Evolutionary conservation across 2,888 invertebrate genomes (phyloP).

Genomic region (Thumatha senex): DNA sequence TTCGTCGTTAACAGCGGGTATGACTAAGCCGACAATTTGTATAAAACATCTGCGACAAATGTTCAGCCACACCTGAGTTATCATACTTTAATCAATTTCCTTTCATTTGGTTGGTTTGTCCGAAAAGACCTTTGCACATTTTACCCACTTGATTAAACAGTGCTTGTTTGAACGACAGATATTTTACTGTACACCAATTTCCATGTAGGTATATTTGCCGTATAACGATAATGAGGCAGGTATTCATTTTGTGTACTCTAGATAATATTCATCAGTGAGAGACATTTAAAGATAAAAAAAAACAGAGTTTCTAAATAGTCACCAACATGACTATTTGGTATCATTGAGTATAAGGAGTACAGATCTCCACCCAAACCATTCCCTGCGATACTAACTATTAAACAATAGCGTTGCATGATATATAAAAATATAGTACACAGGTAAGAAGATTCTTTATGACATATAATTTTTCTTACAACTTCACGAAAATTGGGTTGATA

Average conservation of each 20-base stretch:
- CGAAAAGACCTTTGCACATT: conserved; percentile 13
- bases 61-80: conserved; percentile 29
- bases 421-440: too few species aligned
- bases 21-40: conserved; percentile 20
- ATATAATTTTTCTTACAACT: too few species aligned
- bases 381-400: too few species aligned
- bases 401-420: too few species aligned
- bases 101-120: conserved; percentile 29
- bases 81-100: conserved; percentile 33
- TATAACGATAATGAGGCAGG: conserved; percentile 1
- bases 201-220: neutral
- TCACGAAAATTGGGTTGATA: too few species aligned
- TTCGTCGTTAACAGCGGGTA: conserved; percentile 9
- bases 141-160: conserved; percentile 28
- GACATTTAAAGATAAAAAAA: neutral
- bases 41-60: conserved; percentile 23
- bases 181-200: conserved; percentile 5
- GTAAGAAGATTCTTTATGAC: too few species aligned
- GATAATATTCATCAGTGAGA: neutral
- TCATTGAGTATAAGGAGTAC: too few species aligned
- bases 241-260: neutral
- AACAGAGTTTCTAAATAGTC: neutral
- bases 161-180: neutral
- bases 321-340: neutral
- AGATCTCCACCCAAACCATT: too few species aligned